Evolutionary conservation across 2,888 invertebrate genomes (phyloP), one percentile per base, ranked within the genome.

Genomic region (Tinea trinotella): DNA sequence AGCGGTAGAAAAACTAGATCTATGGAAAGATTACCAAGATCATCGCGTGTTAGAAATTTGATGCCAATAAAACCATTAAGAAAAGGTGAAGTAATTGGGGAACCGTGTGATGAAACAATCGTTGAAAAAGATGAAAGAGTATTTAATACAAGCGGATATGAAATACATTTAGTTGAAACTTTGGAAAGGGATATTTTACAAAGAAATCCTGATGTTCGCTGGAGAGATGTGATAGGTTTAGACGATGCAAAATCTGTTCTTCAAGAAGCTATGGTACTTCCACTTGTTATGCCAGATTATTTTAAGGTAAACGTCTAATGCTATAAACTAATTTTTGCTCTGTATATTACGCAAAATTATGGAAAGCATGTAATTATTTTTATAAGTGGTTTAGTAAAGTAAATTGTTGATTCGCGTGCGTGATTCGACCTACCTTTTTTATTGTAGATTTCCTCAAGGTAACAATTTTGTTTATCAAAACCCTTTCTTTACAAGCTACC

Each of bases 221-320:
- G 95, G 95, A 90, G 86, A 56, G 91, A 91, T 68, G 92, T 93
- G 10, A 90, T 93, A 1, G 93, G 92, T 1, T 78, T 93, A 52
- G 89, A 90, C 56, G 92, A 92, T 62, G 93, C 93, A 0, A 93
- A 93, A 66, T 86, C 92, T 19, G 89, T 96, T 56, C 72, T 91
- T 35, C 93, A 96, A 69, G 96, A 96, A 72, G 95, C 96, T 1
- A 93, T 96, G 61, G 95, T 96, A 0, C 75, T 96, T 59, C 96
- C 96, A 0, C 88, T 94, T 22, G 90, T 94, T 56, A 93, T 96
- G 89, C 96, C 96, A 0, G 94, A 95, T 66, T 95, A 94, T 76
- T 96, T 96, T 70, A 94, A 92, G 84, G 93, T 89, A 64, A 58
- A 19, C 7, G 2, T 17, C 17, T 19, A 19, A 15, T 46, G 12